Base-by-base conservation (phyloP, 1,140 invertebrate species). In the Drosophila pachea region DNA sequence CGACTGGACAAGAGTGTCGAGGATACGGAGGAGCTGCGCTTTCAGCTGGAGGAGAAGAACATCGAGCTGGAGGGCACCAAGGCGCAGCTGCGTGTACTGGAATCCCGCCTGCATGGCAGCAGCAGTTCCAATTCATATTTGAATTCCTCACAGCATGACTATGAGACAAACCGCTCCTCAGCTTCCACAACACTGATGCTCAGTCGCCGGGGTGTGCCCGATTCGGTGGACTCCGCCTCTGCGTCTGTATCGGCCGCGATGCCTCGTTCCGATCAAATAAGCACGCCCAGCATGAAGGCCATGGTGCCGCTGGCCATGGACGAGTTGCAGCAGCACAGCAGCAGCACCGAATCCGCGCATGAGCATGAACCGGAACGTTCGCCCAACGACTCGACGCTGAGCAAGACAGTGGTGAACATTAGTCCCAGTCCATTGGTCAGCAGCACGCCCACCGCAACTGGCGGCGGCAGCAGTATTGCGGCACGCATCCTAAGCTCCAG, bases 41-140 rank as follows among this genome's bases (percentile, higher is more conserved):
- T 95, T 90, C 94, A 95, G 94, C 87, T 96, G 73, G 94, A 95
- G 86, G 94, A 96, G 87, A 93, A 94, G 76, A 94, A 92, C 68
- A 95, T 96, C 66, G 94, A 96, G 86, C 76, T 96, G 68, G 95
- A 96, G 89, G 95, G 95, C 5, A 95, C 95, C 2, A 90, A 92
- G 66, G 95, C 95, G 0, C 91, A 93, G 48, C 91, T 95, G 11
- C 91, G 95, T 9, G 91, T 95, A 42, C 87, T 95, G 22, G 94
- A 95, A 76, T 91, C 88, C 0, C 83, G 89, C 48, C 55, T 87
- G 8, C 78, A 83, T 36, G 64, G 74, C 31, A 84, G 67, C 67
- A 76, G 73, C 56, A 70, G 60, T 33, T 61, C 72, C 33, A 87
- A 87, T 45, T 88, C 87, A 48, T 87, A 86, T 70, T 42, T 83